These are phyloP conservation scores for Poecilobothrus nobilitatus DNA, from an alignment of 2,888 invertebrate genomes.

Conservation along the genomic window DNA sequence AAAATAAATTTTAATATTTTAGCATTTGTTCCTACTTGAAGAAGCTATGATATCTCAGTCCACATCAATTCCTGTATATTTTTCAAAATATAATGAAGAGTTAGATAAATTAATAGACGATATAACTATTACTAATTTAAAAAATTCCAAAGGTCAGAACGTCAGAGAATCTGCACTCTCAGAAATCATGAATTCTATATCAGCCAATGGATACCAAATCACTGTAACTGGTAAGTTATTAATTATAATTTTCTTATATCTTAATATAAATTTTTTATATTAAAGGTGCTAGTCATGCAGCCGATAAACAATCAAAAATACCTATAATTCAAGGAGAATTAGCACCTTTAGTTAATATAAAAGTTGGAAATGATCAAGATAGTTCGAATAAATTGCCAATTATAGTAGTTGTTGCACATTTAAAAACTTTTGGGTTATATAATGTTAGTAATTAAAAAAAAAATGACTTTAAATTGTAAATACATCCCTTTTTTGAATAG, in stretches of 20 bases:
- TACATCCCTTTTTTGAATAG: conserved; percentile 50
- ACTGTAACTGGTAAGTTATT: conserved; percentile 54
- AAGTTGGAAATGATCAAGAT: conserved; percentile 48
- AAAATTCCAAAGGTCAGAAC: conserved; percentile 21
- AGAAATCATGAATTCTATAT: conserved; percentile 76
- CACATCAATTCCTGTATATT: conserved; percentile 78
- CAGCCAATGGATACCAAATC: conserved; percentile 88
- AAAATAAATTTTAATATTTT: conserved; percentile 16
- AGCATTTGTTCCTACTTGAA: conserved; percentile 72
- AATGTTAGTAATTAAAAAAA: conserved; percentile 54
- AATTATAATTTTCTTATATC: not conserved
- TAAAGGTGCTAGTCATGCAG: conserved; percentile 55
- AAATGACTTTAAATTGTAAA: conserved; percentile 7
- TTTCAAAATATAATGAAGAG: conserved; percentile 65
- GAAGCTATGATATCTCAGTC: conserved; percentile 73
- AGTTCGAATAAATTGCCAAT: conserved; percentile 60
- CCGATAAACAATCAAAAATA: conserved; percentile 70
- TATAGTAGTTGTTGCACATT: conserved; percentile 85
- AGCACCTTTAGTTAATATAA: conserved; percentile 39
- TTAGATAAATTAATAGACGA: conserved; percentile 68
- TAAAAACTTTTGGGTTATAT: conserved; percentile 81
- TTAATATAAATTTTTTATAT: not conserved
- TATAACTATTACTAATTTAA: conserved; percentile 46
- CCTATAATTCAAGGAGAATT: conserved; percentile 81
- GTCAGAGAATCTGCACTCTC: conserved; percentile 62